Evolutionary conservation across 1,140 invertebrate genomes (phyloP).

Genomic region (Drosophila azteca): DNA sequence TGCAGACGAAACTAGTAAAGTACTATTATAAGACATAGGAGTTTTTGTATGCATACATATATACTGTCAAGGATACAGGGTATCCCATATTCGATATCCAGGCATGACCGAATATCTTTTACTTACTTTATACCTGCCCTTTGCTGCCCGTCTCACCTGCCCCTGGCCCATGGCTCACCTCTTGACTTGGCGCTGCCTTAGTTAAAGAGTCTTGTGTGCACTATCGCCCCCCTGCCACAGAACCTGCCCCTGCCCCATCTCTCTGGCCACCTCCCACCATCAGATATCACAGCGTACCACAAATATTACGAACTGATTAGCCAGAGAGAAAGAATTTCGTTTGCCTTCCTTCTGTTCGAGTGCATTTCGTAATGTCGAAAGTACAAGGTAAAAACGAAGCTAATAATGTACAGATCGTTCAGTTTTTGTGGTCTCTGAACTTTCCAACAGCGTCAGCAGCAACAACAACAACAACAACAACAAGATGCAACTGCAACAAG

Average conservation of each 20-base stretch:
- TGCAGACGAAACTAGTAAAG: background rate
- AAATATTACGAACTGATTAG: constrained; percentile 49
- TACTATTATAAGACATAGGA: background rate
- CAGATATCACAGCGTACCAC: constrained; percentile 54
- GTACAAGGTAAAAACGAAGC: constrained; percentile 44
- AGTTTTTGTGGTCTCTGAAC: constrained; percentile 45
- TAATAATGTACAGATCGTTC: constrained; percentile 36
- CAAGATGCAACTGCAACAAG: constrained; percentile 21
- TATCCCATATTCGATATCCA: background rate
- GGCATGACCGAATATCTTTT: background rate
- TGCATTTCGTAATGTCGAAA: constrained; percentile 67
- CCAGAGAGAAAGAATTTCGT: constrained; percentile 14
- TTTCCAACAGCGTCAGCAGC: constrained; percentile 43
- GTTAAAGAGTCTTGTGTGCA: constrained; percentile 54
- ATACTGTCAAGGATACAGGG: too few species aligned
- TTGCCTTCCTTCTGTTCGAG: background rate
- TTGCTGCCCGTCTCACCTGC: constrained; percentile 48
- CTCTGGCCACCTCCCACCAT: background rate
- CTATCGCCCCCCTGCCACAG: constrained; percentile 36
- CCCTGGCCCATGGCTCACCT: constrained; percentile 37
- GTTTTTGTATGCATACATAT: constrained; percentile 18
- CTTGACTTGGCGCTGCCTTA: constrained; percentile 60
- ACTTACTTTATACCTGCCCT: constrained; percentile 46
- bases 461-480: constrained; percentile 17
- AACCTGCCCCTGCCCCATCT: background rate